A percentile compares a stretch with the other conserved stretches of the same genome.
These are phyloP conservation scores for Brenthis daphne DNA, from an alignment of 2,888 invertebrate genomes.

Conservation along the genomic window DNA sequence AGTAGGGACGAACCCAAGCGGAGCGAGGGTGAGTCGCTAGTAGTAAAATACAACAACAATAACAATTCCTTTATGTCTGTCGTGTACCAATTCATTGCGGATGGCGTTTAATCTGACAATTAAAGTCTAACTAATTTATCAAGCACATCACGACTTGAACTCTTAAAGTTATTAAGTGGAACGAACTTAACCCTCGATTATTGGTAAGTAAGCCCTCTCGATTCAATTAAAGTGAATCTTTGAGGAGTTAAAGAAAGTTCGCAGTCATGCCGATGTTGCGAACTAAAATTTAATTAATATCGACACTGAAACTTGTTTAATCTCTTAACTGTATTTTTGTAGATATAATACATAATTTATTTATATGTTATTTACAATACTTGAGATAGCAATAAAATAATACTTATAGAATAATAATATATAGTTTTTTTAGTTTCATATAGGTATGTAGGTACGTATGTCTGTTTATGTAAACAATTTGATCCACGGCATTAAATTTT, in stretches of 20 bases:
- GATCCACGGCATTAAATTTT: too few relatives aligned
- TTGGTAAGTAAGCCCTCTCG: conserved; percentile 68
- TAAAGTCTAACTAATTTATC: conserved; percentile 40
- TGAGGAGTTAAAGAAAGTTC: conserved; percentile 34
- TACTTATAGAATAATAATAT: not conserved
- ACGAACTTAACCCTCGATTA: conserved; percentile 67
- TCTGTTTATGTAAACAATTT: too few relatives aligned
- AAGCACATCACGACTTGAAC: conserved; percentile 33
- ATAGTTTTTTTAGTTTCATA: not conserved
- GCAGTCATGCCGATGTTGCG: conserved; percentile 24
- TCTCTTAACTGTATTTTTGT: conserved; percentile 20
- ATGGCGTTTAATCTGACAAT: conserved; percentile 33
- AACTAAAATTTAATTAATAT: conserved; percentile 36
- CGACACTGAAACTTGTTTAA: conserved; percentile 29
- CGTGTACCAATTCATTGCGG: not conserved
- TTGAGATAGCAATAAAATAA: not conserved
- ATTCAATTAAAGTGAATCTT: conserved; percentile 72
- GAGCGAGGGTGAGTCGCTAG: too few relatives aligned
- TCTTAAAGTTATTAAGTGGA: conserved; percentile 60
- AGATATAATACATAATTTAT: not conserved
- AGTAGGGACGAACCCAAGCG: too few relatives aligned
- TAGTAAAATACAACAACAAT: too few relatives aligned
- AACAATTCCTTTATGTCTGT: too few relatives aligned
- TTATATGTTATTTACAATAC: not conserved
- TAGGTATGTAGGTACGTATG: too few relatives aligned